These are phyloP conservation scores for Cheilosia vernalis DNA, from an alignment of 2,888 invertebrate genomes.

Conservation along the genomic window DNA sequence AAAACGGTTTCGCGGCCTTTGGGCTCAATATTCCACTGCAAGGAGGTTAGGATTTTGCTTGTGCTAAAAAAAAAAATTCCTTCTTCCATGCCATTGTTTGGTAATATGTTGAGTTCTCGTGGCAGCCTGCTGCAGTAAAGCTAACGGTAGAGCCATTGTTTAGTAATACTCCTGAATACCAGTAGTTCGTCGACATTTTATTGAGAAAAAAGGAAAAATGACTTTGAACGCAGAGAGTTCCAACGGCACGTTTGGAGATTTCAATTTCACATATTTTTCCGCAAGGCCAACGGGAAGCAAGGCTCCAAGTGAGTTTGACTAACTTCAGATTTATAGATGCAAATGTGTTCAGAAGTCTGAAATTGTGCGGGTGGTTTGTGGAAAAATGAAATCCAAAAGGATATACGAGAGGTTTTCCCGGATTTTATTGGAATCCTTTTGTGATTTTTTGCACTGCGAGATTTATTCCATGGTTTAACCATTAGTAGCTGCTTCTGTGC, in stretches of 20 bases:
- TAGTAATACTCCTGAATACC: slow-evolving; percentile 17
- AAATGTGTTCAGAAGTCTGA: slow-evolving; percentile 47
- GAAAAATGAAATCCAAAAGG: slow-evolving; percentile 26
- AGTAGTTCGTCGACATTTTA: slow-evolving; percentile 50
- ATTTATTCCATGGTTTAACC: slow-evolving; percentile 32
- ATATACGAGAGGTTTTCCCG: slow-evolving; percentile 44
- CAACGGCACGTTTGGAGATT: slow-evolving; percentile 20
- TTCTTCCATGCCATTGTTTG: slow-evolving; percentile 26
- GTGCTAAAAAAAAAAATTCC: neutral
- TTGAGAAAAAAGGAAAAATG: slow-evolving; percentile 9
- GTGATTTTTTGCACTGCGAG: slow-evolving; percentile 18
- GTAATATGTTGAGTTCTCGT: slow-evolving; percentile 6
- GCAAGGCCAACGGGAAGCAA: neutral
- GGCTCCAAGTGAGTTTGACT: slow-evolving; percentile 35
- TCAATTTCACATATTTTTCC: slow-evolving; percentile 51
- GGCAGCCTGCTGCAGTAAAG: slow-evolving; percentile 14
- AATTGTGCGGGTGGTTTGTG: slow-evolving; percentile 1
- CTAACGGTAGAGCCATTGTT: slow-evolving; percentile 28
- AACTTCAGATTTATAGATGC: slow-evolving; percentile 70
- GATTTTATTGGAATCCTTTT: slow-evolving; percentile 47
- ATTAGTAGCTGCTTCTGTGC: slow-evolving; percentile 19
- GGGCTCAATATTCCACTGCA: slow-evolving; percentile 18
- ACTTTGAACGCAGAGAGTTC: slow-evolving; percentile 2
- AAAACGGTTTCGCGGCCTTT: slow-evolving; percentile 23
- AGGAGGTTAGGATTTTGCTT: slow-evolving; percentile 1